phyloP scores from a whole-genome alignment of 1,140 invertebrate genomes.

The Brachionus manjavacas region DNA sequence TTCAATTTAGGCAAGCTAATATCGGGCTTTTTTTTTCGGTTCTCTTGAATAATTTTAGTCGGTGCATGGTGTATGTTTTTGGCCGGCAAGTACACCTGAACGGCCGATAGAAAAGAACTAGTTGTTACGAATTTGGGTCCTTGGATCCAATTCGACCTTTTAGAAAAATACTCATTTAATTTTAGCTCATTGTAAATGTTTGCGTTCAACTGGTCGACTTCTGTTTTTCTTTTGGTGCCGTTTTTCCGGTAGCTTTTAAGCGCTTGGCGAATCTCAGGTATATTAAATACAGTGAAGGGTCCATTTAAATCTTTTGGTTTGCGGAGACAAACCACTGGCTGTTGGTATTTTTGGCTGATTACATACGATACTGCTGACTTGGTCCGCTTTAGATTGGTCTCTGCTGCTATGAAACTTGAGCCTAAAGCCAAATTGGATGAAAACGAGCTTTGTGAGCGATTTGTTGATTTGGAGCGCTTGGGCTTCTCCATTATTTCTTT shows the following conservation, averaged over 20 bases:
- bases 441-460: background rate
- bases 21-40: background rate
- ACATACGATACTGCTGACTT: background rate
- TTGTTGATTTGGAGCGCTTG: background rate
- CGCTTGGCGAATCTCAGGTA: constrained; percentile 9
- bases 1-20: background rate
- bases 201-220: background rate
- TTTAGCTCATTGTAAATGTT: background rate
- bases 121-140: background rate
- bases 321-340: background rate
- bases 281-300: background rate
- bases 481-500: background rate
- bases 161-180: background rate
- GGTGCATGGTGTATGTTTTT: background rate
- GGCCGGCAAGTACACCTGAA: background rate
- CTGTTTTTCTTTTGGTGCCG: background rate
- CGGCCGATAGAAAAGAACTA: background rate
- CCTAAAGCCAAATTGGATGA: background rate
- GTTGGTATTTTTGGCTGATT: background rate
- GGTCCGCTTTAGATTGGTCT: background rate
- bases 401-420: background rate
- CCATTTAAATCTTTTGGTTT: constrained; percentile 21
- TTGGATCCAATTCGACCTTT: background rate
- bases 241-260: background rate
- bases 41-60: background rate